Conservation (phyloP, 2,888 invertebrate species). For the Andrena dorsata region DNA sequence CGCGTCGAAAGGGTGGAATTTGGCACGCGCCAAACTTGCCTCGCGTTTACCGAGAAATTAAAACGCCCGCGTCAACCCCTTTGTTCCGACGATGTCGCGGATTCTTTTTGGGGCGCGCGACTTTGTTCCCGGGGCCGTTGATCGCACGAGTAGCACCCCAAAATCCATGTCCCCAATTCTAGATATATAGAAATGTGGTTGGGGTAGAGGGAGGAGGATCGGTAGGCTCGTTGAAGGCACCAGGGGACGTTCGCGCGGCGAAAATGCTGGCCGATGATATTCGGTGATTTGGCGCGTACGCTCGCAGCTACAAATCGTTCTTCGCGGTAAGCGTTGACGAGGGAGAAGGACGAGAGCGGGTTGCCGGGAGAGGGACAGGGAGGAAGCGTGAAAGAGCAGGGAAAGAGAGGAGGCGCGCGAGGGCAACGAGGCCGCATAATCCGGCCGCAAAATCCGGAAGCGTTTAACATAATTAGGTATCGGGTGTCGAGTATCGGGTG, state of each 20-base stretch:
- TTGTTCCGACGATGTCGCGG: constrained; percentile 42
- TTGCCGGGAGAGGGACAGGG: constrained; percentile 3
- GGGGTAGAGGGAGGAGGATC: no score
- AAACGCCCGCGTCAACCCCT: constrained; percentile 62
- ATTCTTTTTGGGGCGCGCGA: constrained; percentile 9
- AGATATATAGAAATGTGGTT: background rate
- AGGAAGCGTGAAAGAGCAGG: constrained; percentile 32
- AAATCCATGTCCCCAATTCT: no score
- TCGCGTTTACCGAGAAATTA: constrained; percentile 73
- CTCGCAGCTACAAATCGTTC: constrained; percentile 62
- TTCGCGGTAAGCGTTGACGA: constrained; percentile 38
- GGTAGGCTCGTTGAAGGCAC: no score
- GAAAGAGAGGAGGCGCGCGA: constrained; percentile 54
- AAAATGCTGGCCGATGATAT: constrained; percentile 28
- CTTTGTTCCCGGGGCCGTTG: background rate
- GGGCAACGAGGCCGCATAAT: constrained; percentile 78
- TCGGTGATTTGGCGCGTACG: constrained; percentile 42
- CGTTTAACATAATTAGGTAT: constrained; percentile 85
- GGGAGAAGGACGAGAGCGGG: constrained; percentile 11
- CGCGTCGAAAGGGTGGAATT: constrained; percentile 54
- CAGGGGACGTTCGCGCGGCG: background rate
- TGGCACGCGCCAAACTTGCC: constrained; percentile 80
- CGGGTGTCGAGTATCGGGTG: constrained; percentile 80
- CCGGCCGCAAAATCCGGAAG: constrained; percentile 83
- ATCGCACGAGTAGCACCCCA: no score